Conservation (phyloP, 2,797 vertebrate species). For the Ispidina lecontei region DNA sequence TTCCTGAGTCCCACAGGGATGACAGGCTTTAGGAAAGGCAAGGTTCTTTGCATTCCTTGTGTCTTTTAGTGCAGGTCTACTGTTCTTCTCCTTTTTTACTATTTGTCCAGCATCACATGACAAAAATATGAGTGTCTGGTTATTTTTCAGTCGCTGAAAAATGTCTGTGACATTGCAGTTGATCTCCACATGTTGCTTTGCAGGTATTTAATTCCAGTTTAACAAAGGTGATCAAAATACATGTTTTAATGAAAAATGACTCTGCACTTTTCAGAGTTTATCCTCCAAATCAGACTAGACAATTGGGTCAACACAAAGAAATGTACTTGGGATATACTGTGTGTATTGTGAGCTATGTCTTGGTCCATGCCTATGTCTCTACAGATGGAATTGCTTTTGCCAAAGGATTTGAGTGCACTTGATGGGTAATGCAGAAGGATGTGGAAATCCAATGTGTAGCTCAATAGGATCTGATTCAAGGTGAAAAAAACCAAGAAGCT, state of each 20-base stretch:
- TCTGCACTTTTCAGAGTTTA: neutral
- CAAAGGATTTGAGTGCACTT: neutral
- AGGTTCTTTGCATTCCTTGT: neutral
- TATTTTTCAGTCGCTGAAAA: neutral
- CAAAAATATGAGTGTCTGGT: neutral
- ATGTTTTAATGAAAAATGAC: neutral
- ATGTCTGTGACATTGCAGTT: fast-evolving
- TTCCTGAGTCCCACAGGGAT: fast-evolving
- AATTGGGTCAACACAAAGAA: neutral
- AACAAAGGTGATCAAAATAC: neutral
- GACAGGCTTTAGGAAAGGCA: neutral
- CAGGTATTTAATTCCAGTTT: neutral
- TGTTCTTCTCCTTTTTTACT: neutral
- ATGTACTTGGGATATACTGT: neutral
- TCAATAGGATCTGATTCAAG: neutral
- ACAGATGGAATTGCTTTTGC: neutral
- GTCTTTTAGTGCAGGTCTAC: neutral
- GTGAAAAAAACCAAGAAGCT: neutral
- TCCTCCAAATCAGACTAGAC: neutral
- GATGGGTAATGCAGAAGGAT: neutral
- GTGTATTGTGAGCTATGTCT: neutral
- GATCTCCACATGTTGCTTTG: neutral
- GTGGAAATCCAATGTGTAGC: neutral
- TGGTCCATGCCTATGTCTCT: neutral
- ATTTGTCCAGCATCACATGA: neutral